phyloP scores from a whole-genome alignment of 35 echinoderm and acorn worm species.

The Apostichopus japonicus region DNA sequence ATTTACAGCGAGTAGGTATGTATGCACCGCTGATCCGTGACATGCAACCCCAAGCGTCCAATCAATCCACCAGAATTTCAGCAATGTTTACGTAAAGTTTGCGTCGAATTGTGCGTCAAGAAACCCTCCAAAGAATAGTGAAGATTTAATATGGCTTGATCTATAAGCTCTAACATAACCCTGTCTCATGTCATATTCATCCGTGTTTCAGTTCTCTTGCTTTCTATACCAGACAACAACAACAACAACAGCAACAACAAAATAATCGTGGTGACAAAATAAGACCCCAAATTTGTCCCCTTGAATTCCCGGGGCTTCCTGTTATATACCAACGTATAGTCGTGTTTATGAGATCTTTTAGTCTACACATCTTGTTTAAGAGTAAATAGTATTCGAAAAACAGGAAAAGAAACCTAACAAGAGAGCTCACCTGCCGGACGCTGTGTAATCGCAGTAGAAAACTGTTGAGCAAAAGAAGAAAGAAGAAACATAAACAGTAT shows the following conservation, averaged over 20 bases:
- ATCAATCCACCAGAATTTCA: background rate
- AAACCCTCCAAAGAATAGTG: background rate
- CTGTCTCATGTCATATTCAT: too few species aligned
- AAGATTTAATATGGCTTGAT: constrained; percentile 29
- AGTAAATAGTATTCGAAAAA: constrained; percentile 7
- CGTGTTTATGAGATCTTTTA: background rate
- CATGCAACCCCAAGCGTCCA: background rate
- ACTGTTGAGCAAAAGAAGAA: constrained; percentile 50
- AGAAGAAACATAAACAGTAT: background rate
- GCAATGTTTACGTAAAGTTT: background rate
- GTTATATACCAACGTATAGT: background rate
- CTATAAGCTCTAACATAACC: background rate
- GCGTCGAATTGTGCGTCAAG: background rate
- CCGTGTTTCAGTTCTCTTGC: too few species aligned
- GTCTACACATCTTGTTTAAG: background rate
- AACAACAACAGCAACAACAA: too few species aligned
- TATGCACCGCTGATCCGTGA: background rate
- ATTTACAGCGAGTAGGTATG: background rate
- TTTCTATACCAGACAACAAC: too few species aligned
- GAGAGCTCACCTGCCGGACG: constrained; percentile 58
- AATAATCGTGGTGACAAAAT: background rate
- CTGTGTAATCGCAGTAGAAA: constrained; percentile 70
- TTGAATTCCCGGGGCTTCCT: background rate
- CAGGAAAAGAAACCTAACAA: background rate
- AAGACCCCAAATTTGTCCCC: background rate